These are phyloP conservation scores for Lottia scabra DNA, from an alignment of 2,888 invertebrate genomes.

Conservation along the genomic window DNA sequence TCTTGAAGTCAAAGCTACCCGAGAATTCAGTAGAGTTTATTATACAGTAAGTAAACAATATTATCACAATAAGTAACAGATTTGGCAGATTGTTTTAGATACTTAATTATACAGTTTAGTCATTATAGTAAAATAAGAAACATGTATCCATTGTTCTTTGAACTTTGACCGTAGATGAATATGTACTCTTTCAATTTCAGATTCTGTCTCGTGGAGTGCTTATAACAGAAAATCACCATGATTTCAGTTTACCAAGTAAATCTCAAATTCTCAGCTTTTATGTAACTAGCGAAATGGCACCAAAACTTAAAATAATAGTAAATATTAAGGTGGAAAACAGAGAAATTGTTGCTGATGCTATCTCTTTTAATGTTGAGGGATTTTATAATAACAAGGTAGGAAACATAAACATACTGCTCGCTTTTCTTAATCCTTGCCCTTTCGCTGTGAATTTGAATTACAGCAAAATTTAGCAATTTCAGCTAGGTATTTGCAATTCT, in stretches of 20 bases:
- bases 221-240: constrained; percentile 16
- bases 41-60: background rate
- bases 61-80: too few species aligned
- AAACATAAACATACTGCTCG: too few species aligned
- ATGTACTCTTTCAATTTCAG: too few species aligned
- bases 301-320: constrained; percentile 68
- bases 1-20: background rate
- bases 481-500: too few species aligned
- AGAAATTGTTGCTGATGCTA: constrained; percentile 74
- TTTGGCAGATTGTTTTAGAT: too few species aligned
- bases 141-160: too few species aligned
- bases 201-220: constrained; percentile 30
- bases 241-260: constrained; percentile 5
- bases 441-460: too few species aligned
- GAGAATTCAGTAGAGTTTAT: background rate
- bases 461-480: too few species aligned
- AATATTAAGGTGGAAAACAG: constrained; percentile 73
- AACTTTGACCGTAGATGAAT: too few species aligned
- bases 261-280: constrained; percentile 16
- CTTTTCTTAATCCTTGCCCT: too few species aligned
- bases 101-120: too few species aligned
- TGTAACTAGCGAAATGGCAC: constrained; percentile 42
- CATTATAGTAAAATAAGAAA: too few species aligned
- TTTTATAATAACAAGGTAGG: constrained; percentile 75
- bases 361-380: constrained; percentile 73